These are phyloP conservation scores for Petrocephalus zakoni DNA, from an alignment of 2,113 vertebrate species.

Conservation along the genomic window DNA sequence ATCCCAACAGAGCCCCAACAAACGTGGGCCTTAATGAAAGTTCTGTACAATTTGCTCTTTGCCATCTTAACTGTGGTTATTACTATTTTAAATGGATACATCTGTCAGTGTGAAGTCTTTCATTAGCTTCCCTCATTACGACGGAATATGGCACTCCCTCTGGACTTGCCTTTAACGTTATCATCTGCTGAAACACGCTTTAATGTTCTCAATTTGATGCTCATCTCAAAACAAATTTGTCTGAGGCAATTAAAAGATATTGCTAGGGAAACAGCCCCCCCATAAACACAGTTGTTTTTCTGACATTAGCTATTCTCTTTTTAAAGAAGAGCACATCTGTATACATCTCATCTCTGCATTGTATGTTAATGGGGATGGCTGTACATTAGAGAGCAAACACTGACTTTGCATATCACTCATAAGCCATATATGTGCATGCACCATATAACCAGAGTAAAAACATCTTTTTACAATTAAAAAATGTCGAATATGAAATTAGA, in stretches of 20 bases:
- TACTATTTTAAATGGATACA: conserved; percentile 73
- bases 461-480: not conserved
- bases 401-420: not conserved
- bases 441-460: not conserved
- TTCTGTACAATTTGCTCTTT: conserved; percentile 67
- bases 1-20: conserved; percentile 58
- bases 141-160: conserved; percentile 56
- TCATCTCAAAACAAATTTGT: conserved; percentile 69
- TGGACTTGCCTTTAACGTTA: conserved; percentile 67
- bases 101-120: conserved; percentile 72
- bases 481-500: not conserved
- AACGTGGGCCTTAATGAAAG: conserved; percentile 59
- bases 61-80: conserved; percentile 69
- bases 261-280: conserved; percentile 48
- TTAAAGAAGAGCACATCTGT: conserved; percentile 2
- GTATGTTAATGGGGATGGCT: not conserved
- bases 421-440: not conserved
- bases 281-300: conserved; percentile 41
- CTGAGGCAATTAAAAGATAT: conserved; percentile 69
- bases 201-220: conserved; percentile 61
- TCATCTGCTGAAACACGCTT: conserved; percentile 63
- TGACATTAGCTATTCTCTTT: conserved; percentile 38
- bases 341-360: not conserved
- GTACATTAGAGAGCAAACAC: not conserved
- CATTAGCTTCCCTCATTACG: conserved; percentile 73